Conservation (phyloP, 2,797 vertebrate genomes). For the Darevskia mixta region DNA sequence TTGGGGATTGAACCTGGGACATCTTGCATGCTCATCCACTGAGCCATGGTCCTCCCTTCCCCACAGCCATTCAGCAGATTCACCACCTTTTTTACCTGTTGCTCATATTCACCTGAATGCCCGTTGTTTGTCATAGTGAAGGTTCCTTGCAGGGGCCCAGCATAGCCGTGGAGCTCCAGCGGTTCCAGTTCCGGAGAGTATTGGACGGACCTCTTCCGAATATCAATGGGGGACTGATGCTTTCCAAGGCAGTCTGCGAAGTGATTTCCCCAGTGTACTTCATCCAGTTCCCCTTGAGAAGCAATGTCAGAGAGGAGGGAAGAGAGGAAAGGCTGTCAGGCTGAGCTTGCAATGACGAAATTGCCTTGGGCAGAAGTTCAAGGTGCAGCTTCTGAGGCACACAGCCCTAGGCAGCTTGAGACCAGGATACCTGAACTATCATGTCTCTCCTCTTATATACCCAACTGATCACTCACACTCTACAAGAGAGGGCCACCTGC, state of each 20-base stretch:
- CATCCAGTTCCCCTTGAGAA: constrained; percentile 87
- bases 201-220: constrained; percentile 81
- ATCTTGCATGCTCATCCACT: no score
- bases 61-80: no score
- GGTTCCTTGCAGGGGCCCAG: constrained; percentile 61
- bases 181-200: constrained; percentile 79
- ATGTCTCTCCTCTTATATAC: no score
- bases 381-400: no score
- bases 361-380: neutral
- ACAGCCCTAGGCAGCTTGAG: no score
- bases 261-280: constrained; percentile 84
- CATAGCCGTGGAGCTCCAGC: constrained; percentile 84
- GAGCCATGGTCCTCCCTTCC: no score
- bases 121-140: constrained; percentile 90
- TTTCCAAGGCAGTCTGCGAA: constrained; percentile 83
- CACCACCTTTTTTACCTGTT: no score
- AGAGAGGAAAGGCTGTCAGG: neutral
- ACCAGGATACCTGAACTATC: no score
- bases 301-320: constrained; percentile 8
- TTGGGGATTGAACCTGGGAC: no score
- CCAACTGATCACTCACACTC: no score
- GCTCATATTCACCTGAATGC: constrained; percentile 84
- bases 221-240: constrained; percentile 90
- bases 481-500: no score
- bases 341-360: neutral